Conservation (phyloP, 2,797 vertebrate genomes). For the Nasua narica region DNA sequence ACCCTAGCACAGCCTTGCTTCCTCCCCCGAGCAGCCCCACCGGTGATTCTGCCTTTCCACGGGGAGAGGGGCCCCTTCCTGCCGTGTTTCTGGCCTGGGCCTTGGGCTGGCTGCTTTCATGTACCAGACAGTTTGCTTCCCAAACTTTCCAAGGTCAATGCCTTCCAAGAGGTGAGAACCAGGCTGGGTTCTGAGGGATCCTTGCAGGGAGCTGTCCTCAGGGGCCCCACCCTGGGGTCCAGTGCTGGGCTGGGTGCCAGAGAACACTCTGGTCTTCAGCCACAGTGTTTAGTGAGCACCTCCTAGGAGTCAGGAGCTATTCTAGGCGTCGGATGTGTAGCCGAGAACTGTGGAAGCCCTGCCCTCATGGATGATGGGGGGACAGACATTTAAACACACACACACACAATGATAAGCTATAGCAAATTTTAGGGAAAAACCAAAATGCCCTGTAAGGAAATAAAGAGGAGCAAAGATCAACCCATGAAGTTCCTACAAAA, state of each 20-base stretch:
- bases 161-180: not conserved
- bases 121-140: not conserved
- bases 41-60: not conserved
- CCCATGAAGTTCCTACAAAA: no score
- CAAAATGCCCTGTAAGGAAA: not conserved
- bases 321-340: not conserved
- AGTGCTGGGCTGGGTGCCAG: not conserved
- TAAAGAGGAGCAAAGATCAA: not conserved
- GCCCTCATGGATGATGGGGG: not conserved
- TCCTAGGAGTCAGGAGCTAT: not conserved
- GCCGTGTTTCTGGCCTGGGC: not conserved
- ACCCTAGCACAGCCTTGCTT: not conserved
- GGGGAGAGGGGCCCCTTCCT: not conserved
- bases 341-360: not conserved
- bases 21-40: rapidly evolving
- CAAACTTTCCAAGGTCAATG: not conserved
- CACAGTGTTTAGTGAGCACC: not conserved
- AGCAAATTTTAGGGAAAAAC: not conserved
- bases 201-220: not conserved
- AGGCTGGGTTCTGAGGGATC: not conserved
- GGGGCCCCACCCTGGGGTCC: not conserved
- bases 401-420: not conserved
- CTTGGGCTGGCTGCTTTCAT: not conserved
- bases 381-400: not conserved
- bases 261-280: not conserved